Evolutionary conservation across 2,888 invertebrate genomes (phyloP).

Genomic region (Brenthis daphne): DNA sequence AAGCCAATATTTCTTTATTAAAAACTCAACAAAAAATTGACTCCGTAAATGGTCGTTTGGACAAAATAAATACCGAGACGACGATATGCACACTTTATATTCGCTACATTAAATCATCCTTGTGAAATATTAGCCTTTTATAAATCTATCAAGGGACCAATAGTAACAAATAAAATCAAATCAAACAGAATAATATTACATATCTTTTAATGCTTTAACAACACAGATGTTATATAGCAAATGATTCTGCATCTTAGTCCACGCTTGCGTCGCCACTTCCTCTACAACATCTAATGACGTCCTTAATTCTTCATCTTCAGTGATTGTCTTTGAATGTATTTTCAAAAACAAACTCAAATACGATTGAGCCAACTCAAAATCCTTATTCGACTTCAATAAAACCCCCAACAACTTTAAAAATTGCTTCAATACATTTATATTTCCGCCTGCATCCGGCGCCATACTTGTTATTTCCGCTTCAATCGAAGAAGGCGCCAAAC

Average conservation of each 20-base stretch:
- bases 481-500: slow-evolving; percentile 90
- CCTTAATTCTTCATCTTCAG: slow-evolving; percentile 79
- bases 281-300: slow-evolving; percentile 81
- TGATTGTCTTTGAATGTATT: slow-evolving; percentile 85
- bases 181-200: slow-evolving; percentile 56
- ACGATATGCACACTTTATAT: too few relatives aligned
- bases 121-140: too few relatives aligned
- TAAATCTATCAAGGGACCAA: not conserved
- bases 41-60: too few relatives aligned
- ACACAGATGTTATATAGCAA: slow-evolving; percentile 89
- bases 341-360: slow-evolving; percentile 95
- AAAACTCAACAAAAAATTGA: too few relatives aligned
- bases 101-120: too few relatives aligned
- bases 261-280: slow-evolving; percentile 82
- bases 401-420: slow-evolving; percentile 88
- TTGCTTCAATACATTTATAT: slow-evolving; percentile 86
- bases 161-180: not conserved
- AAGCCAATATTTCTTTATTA: too few relatives aligned
- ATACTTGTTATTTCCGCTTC: slow-evolving; percentile 94
- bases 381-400: slow-evolving; percentile 87
- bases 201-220: slow-evolving; percentile 87
- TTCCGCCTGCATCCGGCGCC: slow-evolving; percentile 88
- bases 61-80: too few relatives aligned
- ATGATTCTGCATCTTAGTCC: slow-evolving; percentile 86
- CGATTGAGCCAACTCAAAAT: slow-evolving; percentile 95